phyloP scores from a whole-genome alignment of 2,888 invertebrate species.

The Pantelozetes paolii region DNA sequence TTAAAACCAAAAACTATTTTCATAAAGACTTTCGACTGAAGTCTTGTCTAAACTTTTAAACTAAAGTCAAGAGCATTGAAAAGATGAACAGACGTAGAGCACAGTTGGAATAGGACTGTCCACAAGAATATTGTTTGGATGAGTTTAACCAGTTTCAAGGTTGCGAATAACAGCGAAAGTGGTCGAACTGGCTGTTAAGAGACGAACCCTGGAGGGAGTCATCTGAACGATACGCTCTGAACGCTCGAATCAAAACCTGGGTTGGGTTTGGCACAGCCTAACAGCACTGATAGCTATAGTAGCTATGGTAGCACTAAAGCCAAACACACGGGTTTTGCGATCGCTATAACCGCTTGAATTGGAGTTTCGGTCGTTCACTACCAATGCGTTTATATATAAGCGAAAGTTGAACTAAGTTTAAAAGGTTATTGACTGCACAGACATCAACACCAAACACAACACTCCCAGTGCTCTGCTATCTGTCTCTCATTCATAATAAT shows the following conservation, averaged over 20 bases:
- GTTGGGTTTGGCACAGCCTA: slow-evolving; percentile 21
- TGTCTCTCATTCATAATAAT: neutral
- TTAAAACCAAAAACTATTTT: neutral
- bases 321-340: slow-evolving; percentile 23
- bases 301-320: neutral
- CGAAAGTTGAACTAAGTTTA: slow-evolving; percentile 35
- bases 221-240: slow-evolving; percentile 30
- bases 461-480: neutral
- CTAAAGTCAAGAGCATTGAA: neutral
- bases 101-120: neutral
- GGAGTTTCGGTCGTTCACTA: slow-evolving; percentile 28
- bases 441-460: slow-evolving; percentile 26
- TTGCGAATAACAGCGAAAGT: slow-evolving; percentile 47
- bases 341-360: slow-evolving; percentile 30
- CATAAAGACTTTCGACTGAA: neutral
- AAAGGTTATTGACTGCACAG: slow-evolving; percentile 31
- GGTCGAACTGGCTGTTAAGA: slow-evolving; percentile 43
- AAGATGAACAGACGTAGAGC: neutral
- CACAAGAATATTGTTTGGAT: neutral
- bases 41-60: neutral
- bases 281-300: neutral
- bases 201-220: slow-evolving; percentile 30
- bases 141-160: slow-evolving; percentile 45
- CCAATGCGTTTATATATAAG: slow-evolving; percentile 22
- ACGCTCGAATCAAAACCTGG: slow-evolving; percentile 26